Base-by-base conservation (phyloP, 2,797 vertebrate species). In the Arrhamphus sclerolepis region DNA sequence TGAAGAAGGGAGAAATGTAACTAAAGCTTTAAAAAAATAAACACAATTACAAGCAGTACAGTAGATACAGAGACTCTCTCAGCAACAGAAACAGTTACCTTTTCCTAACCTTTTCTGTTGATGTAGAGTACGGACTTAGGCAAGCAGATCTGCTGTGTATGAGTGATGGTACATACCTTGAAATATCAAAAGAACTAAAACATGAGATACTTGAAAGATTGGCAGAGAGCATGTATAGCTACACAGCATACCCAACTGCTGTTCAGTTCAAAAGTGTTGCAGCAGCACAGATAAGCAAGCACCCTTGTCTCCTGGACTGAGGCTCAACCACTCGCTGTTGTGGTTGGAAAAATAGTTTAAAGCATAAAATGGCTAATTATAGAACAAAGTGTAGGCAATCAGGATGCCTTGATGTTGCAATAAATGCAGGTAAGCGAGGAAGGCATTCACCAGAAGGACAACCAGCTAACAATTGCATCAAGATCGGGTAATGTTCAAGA, bases 321-420 rank as follows among this genome's bases (percentile, higher is more conserved):
- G 46, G 46, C 18, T 34, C 48, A 50, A 34, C 28, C 48, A 34
- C 4, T 50, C 29, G 29, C n/a, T n/a, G n/a, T 50, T 6, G 18
- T 34, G 48, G 48, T 7, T 50, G n/a, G 48, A 50, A 50, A 50
- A 50, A 50, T 50, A 50, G 48, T 20, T 29, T 50, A 19, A 50
- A 50, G 13, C 7, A 6, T 34, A 34, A 50, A 50, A 50, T 34
- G 29, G 29, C 48, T 34, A 50, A 50, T 34, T 50, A 31, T 10
- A 34, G 48, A 50, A 50, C 28, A 34, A 20, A 50, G 18, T 18
- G 29, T 9, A 50, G 48, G 18, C 6, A 5, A 20, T 50, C 48
- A 34, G 29, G 48, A 6, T 50, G 48, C 29, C 29, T 34, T 50
- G 48, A 50, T 14, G 29, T 50, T 6, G 48, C 24, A 34, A 26